Percentiles rank a stretch among this genome's conserved stretches.
These are phyloP conservation scores for Maccullochella peelii DNA, from an alignment of 2,113 vertebrate genomes.

Conservation along the genomic window DNA sequence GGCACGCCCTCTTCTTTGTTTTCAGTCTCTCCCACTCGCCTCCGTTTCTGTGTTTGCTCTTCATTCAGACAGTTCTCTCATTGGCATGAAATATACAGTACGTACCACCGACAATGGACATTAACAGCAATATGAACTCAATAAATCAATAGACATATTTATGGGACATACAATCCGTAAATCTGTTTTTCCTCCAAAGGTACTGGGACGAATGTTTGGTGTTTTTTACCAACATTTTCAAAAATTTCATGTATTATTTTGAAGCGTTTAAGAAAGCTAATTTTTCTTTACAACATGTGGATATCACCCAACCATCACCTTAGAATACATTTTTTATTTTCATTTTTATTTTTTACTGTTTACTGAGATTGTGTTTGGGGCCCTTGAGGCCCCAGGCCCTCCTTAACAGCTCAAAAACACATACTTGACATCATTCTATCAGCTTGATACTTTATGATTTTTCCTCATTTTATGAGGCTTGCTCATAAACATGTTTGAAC, in stretches of 20 bases:
- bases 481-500: no score
- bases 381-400: no score
- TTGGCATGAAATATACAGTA: background rate
- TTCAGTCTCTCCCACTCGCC: constrained; percentile 52
- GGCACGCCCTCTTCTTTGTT: constrained; percentile 85
- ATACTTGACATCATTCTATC: no score
- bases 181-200: background rate
- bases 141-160: background rate
- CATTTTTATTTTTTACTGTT: no score
- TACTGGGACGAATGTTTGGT: background rate
- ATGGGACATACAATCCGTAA: background rate
- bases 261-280: background rate
- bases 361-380: no score
- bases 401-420: no score
- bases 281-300: background rate
- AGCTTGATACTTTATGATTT: no score
- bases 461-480: no score
- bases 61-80: background rate
- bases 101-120: background rate
- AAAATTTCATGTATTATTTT: background rate
- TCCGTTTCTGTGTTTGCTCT: background rate
- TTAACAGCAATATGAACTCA: background rate
- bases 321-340: no score
- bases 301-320: background rate
- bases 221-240: background rate